Conservation (phyloP, 2,113 vertebrate species). For the Psilopsiagon aymara region DNA sequence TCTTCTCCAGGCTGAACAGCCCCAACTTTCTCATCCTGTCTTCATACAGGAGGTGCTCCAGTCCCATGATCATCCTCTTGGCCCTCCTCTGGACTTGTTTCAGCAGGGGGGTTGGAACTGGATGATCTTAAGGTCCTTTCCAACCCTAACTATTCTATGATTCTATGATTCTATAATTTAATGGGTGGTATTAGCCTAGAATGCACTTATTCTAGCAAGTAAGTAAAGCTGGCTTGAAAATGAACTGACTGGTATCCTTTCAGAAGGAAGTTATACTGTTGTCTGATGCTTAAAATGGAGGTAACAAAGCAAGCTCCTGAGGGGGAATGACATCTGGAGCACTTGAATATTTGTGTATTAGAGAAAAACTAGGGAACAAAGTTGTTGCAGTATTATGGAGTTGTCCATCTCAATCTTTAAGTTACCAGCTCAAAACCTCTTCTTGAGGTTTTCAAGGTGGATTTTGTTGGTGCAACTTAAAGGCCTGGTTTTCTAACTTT, state of each 20-base stretch:
- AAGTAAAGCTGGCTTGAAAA: neutral
- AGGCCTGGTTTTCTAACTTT: neutral
- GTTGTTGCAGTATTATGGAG: neutral
- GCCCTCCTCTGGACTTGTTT: no score
- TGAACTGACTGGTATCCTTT: neutral
- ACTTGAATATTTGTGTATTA: neutral
- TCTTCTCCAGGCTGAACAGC: no score
- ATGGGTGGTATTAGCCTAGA: neutral
- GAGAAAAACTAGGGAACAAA: neutral
- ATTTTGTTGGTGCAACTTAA: neutral
- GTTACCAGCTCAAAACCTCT: neutral
- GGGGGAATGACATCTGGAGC: accelerated
- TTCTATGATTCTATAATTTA: neutral
- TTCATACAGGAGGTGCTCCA: no score
- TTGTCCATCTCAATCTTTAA: neutral
- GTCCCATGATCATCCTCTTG: no score
- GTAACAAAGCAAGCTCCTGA: neutral
- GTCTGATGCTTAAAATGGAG: neutral
- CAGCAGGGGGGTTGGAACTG: no score
- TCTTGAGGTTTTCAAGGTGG: neutral
- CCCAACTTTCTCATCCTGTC: no score
- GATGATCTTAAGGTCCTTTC: no score
- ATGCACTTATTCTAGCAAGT: neutral
- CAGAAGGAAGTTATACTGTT: neutral
- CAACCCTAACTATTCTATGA: no score